Evolutionary conservation across 2,888 invertebrate species (phyloP).

Genomic region (Norana najaformis): DNA sequence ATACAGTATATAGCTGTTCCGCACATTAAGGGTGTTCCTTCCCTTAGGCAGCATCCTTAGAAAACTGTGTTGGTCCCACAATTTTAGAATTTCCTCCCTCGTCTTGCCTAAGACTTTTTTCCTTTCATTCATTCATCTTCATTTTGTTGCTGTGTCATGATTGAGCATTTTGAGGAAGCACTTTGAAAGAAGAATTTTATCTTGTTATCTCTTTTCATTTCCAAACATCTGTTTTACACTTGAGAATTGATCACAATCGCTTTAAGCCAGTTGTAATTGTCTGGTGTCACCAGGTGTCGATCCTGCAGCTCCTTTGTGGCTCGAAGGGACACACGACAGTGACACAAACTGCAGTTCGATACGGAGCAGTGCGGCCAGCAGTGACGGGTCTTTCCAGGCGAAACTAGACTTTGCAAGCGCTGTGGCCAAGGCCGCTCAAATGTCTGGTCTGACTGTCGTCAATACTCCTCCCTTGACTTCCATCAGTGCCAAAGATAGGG

Average conservation of each 20-base stretch:
- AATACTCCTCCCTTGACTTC: constrained; percentile 51
- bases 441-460: constrained; percentile 62
- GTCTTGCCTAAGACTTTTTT: no score
- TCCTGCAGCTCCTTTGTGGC: neutral
- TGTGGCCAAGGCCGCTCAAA: constrained; percentile 62
- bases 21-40: no score
- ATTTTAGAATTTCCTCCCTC: no score
- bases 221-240: no score
- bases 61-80: no score
- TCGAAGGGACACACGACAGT: constrained; percentile 50
- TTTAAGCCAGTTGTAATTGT: neutral
- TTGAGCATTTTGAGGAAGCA: no score
- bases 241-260: neutral
- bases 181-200: no score
- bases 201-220: no score
- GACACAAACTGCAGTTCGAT: constrained; percentile 34
- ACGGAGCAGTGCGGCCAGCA: constrained; percentile 55
- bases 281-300: neutral
- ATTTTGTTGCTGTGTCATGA: no score
- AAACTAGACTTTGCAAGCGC: constrained; percentile 64
- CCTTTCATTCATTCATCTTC: no score
- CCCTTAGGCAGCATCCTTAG: no score
- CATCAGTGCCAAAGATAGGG: constrained; percentile 41
- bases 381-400: constrained; percentile 62
- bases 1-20: no score